Evolutionary conservation across 2,888 invertebrate species (phyloP), one percentile per base, ranked within the genome.

Genomic region (Leucania comma): DNA sequence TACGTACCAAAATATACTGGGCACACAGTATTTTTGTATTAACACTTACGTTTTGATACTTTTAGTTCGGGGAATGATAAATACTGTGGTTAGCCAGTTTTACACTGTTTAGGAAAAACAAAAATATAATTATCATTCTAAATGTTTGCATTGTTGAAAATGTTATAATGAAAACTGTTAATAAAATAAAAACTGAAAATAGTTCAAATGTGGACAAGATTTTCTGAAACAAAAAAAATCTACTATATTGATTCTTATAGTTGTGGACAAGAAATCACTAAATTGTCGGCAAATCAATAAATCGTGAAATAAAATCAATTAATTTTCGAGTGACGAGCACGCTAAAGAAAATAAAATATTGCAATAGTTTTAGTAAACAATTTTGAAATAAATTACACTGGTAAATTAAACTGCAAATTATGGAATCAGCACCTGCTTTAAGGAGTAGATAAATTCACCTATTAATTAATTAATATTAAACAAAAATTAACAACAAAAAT

Each of bases 401-500:
- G 84, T 85, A 69, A 76, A 68, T 74, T 54, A 82, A 80, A 78
- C 67, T 72, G 76, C 60, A 22, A 42, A 42, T 67, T 68, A 72
- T 82, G 42, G 62, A 69, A 58, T 80, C 70, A 86, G 86, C 82
- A 86, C 86, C 86, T 86, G 84, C 76, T 64, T 60, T 72, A 67
- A 9, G 74, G 75, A 80, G 75, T 80, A 80, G 70, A 82, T 82
- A 86, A 84, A 86, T 86, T 86, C 73, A 59, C 78, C 72, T 84
- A 82, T 71, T 77, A 80, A 88, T 84, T 89, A 89, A 89, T 92
- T 90, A 93, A 92, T 91, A 92, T 91, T 92, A 93, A 95, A 94
- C 92, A 95, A 95, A 94, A 86, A 94, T 90, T 92, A 93, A 95
- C 94, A 95, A 96, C 93, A 95, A 94, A 94, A 94, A 93, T 93